Percentiles rank a stretch among this genome's conserved stretches.
phyloP scores from a whole-genome alignment of 2,797 vertebrate genomes.

The Rhinoraja longicauda region DNA sequence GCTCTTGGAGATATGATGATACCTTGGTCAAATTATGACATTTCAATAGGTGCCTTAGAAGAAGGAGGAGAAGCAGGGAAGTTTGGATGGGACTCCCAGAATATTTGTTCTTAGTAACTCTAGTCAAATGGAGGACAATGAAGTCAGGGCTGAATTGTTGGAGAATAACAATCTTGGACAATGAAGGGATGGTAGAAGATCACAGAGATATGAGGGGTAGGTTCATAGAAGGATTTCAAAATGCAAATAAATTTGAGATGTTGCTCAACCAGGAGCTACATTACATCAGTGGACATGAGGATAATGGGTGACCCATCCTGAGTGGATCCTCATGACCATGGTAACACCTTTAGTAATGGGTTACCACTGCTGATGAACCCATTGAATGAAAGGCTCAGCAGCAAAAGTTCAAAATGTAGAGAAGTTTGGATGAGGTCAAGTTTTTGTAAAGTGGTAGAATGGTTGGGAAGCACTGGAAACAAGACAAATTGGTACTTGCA shows the following conservation, averaged over 20 bases:
- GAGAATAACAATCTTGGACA: neutral
- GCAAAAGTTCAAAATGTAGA: too few relatives aligned
- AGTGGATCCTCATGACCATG: too few relatives aligned
- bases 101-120: neutral
- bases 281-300: neutral
- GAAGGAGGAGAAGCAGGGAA: neutral
- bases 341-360: too few relatives aligned
- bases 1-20: neutral
- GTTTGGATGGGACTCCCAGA: neutral
- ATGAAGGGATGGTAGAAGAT: neutral
- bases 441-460: neutral
- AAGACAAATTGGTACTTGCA: neutral
- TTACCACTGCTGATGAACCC: too few relatives aligned
- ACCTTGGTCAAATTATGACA: neutral
- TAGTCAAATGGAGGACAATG: neutral
- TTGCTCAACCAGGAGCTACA: neutral
- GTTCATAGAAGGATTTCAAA: neutral
- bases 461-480: neutral
- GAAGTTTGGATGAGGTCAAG: neutral
- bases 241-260: neutral
- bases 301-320: neutral
- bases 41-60: neutral
- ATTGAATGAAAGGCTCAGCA: too few relatives aligned
- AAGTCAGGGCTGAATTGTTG: neutral
- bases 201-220: neutral